Evolutionary conservation across 2,888 invertebrate species (phyloP).

Genomic region (Brachycybe producta): DNA sequence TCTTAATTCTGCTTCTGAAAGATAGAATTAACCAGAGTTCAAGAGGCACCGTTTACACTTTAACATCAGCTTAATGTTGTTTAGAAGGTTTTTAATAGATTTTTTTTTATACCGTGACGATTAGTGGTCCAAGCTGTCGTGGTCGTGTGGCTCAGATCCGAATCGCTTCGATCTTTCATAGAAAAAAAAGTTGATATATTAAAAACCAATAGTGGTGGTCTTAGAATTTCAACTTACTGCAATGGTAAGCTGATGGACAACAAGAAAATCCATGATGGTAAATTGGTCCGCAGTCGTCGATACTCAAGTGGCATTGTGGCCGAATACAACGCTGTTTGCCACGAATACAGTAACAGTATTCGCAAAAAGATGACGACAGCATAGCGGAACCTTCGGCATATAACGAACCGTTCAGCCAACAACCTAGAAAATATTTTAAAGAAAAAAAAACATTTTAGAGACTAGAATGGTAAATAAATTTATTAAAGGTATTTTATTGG

Average conservation of each 20-base stretch:
- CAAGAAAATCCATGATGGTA: constrained; percentile 14
- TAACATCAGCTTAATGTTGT: too few species aligned
- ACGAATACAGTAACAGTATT: constrained; percentile 71
- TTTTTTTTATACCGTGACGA: too few species aligned
- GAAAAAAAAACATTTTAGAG: neutral
- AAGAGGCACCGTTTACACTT: too few species aligned
- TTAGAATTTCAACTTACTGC: constrained; percentile 12
- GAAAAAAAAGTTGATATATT: too few species aligned
- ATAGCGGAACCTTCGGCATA: constrained; percentile 72
- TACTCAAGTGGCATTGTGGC: constrained; percentile 10
- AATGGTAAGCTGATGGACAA: constrained; percentile 13
- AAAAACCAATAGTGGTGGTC: too few species aligned
- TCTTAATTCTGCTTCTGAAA: too few species aligned
- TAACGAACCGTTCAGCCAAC: constrained; percentile 33
- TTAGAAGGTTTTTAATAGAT: too few species aligned
- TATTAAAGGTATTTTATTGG: too few species aligned
- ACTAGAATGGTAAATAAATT: neutral
- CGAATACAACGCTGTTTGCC: constrained; percentile 51
- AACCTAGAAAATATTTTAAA: constrained; percentile 7
- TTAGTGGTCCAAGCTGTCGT: too few species aligned
- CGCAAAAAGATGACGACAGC: constrained; percentile 59
- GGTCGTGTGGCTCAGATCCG: too few species aligned
- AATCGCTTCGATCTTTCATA: too few species aligned
- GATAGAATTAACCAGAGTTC: too few species aligned
- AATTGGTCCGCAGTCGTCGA: constrained; percentile 13